Evolutionary conservation across 2,113 vertebrate species (phyloP).

Genomic region (Pedetes capensis): DNA sequence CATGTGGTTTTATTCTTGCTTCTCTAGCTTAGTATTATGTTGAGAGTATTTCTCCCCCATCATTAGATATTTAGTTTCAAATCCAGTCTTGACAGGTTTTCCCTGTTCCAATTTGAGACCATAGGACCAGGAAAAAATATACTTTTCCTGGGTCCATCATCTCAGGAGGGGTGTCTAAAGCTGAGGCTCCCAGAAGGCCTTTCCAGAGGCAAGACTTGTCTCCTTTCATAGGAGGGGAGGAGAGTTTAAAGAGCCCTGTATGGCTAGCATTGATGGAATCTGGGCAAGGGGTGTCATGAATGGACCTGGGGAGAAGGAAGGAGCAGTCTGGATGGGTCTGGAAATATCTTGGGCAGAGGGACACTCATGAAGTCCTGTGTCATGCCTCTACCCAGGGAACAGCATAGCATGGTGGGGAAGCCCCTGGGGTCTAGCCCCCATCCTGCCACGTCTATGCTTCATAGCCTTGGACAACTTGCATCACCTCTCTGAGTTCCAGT

Average conservation of each 20-base stretch:
- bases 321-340: not conserved
- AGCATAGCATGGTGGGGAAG: not conserved
- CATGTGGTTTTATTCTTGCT: not conserved
- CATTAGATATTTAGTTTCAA: not conserved
- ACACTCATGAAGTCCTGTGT: not conserved
- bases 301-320: not conserved
- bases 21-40: not conserved
- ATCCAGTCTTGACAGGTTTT: not conserved
- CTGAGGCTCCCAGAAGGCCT: no score
- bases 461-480: not conserved
- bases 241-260: not conserved
- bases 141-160: not conserved
- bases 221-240: not conserved
- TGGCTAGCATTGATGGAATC: not conserved
- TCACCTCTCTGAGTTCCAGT: not conserved
- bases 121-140: not conserved
- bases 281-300: accelerated
- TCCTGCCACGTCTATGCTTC: not conserved
- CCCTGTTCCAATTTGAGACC: not conserved
- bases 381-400: not conserved
- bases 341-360: not conserved
- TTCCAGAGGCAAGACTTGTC: not conserved
- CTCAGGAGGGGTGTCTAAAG: not conserved
- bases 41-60: not conserved
- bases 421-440: not conserved